A percentile compares a stretch with the other conserved stretches of the same genome.
These are phyloP conservation scores for Carollia perspicillata DNA, from an alignment of 2,113 vertebrate genomes.

Conservation along the genomic window DNA sequence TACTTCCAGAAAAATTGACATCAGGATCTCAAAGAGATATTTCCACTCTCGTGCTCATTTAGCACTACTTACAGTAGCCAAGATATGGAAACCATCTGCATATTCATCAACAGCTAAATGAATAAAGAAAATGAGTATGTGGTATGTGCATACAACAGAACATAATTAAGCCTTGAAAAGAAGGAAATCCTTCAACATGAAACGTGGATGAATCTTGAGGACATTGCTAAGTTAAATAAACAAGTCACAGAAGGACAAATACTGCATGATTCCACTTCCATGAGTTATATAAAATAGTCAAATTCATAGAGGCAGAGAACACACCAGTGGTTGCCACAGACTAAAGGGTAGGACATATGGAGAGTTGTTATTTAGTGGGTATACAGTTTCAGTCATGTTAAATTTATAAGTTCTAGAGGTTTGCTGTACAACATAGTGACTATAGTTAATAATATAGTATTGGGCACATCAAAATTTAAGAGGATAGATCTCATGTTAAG, in stretches of 20 bases:
- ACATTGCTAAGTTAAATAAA: background rate
- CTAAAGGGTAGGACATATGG: background rate
- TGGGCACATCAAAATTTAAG: background rate
- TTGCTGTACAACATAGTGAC: background rate
- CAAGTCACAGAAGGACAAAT: background rate
- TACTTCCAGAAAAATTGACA: no score
- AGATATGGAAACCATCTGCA: background rate
- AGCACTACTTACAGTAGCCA: background rate
- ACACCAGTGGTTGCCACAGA: no score
- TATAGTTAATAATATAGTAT: background rate
- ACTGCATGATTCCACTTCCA: background rate
- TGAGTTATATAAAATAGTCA: background rate
- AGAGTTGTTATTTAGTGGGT: background rate
- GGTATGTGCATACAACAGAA: background rate
- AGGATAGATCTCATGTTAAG: background rate
- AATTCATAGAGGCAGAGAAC: background rate
- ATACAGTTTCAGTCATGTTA: background rate
- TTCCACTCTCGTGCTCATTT: background rate
- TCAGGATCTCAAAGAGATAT: background rate
- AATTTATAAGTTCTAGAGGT: background rate
- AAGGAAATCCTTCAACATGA: background rate
- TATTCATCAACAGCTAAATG: background rate
- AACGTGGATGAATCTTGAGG: background rate
- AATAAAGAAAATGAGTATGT: background rate
- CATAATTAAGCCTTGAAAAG: background rate